These are phyloP conservation scores for Trichoplusia ni DNA, from an alignment of 1,140 invertebrate genomes.

Conservation along the genomic window DNA sequence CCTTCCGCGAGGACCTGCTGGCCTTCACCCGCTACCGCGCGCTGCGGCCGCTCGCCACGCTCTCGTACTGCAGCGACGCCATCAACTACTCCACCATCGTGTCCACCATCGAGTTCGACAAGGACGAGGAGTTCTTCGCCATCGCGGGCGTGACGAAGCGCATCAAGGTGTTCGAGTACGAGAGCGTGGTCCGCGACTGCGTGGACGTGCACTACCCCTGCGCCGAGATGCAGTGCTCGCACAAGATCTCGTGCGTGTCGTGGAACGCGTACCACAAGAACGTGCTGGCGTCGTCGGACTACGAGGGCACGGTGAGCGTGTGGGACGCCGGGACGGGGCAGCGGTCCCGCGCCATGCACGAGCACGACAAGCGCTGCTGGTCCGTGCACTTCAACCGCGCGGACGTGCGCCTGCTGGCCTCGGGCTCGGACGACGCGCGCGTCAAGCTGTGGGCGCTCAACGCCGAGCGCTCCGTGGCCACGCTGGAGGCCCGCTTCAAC, in stretches of 20 bases:
- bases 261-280: slow-evolving; percentile 97
- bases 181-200: slow-evolving; percentile 91
- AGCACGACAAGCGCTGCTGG: slow-evolving; percentile 98
- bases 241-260: slow-evolving; percentile 97
- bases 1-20: slow-evolving; percentile 93
- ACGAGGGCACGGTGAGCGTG: slow-evolving; percentile 95
- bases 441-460: slow-evolving; percentile 97
- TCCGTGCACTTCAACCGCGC: slow-evolving; percentile 97
- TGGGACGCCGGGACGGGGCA: slow-evolving; percentile 95
- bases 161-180: slow-evolving; percentile 97
- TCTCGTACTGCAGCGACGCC: slow-evolving; percentile 95
- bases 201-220: slow-evolving; percentile 96
- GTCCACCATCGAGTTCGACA: slow-evolving; percentile 98
- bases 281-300: slow-evolving; percentile 95
- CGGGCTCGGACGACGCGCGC: slow-evolving; percentile 96
- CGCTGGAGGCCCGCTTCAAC: slow-evolving; percentile 81
- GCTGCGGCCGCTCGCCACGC: slow-evolving; percentile 90
- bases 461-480: slow-evolving; percentile 91
- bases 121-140: slow-evolving; percentile 97
- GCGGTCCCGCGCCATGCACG: slow-evolving; percentile 88
- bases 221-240: slow-evolving; percentile 95
- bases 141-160: slow-evolving; percentile 98
- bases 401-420: slow-evolving; percentile 95
- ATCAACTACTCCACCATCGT: slow-evolving; percentile 95
- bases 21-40: slow-evolving; percentile 94